Percentiles rank a stretch among this genome's conserved stretches.
These are phyloP conservation scores for Actenoides lindsayi DNA, from an alignment of 2,113 vertebrate species.

Conservation along the genomic window DNA sequence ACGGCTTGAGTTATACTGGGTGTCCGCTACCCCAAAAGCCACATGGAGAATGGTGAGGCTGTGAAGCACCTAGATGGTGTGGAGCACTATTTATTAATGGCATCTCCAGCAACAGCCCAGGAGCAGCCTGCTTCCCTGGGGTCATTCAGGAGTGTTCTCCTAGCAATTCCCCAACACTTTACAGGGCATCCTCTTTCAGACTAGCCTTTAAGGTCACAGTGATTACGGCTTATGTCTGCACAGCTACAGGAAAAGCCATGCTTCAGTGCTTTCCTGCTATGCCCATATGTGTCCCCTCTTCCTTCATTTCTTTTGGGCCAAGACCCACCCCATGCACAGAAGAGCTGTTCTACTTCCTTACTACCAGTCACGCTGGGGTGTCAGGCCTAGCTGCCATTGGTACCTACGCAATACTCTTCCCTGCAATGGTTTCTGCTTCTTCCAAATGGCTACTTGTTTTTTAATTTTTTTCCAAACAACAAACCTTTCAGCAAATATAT, in stretches of 20 bases:
- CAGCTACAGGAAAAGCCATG: neutral
- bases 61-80: neutral
- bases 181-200: neutral
- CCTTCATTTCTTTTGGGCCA: neutral
- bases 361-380: neutral
- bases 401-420: neutral
- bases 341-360: neutral
- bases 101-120: neutral
- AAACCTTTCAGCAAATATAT: neutral
- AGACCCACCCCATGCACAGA: neutral
- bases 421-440: neutral
- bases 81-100: neutral
- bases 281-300: neutral
- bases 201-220: neutral
- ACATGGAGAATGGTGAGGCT: neutral
- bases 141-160: neutral
- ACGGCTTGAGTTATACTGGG: neutral
- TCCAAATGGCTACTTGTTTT: neutral
- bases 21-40: neutral
- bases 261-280: neutral
- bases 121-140: neutral
- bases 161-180: neutral
- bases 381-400: neutral
- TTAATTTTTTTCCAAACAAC: neutral
- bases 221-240: neutral